These are phyloP conservation scores for Leptosomus discolor DNA, from an alignment of 2,113 vertebrate species.

Conservation along the genomic window DNA sequence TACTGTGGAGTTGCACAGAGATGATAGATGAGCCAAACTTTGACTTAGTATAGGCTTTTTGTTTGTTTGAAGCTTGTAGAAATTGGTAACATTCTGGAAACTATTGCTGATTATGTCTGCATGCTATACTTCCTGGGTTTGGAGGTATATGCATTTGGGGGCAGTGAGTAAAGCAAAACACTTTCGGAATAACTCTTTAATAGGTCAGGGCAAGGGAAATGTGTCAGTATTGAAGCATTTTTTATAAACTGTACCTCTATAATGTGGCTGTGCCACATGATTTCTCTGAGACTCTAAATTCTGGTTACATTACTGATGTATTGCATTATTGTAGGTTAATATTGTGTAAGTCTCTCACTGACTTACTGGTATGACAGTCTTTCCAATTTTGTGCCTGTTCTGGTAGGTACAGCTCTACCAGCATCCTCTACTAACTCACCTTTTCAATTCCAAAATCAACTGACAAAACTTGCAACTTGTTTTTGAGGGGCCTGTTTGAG, in stretches of 20 bases:
- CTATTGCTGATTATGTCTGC: neutral
- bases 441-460: neutral
- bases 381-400: neutral
- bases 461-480: neutral
- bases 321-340: neutral
- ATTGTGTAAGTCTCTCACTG: neutral
- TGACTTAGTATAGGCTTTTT: neutral
- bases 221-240: neutral
- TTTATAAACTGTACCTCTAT: neutral
- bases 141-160: neutral
- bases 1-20: neutral
- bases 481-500: neutral
- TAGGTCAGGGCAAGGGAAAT: accelerated
- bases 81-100: neutral
- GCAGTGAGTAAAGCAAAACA: neutral
- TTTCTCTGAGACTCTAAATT: neutral
- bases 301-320: neutral
- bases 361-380: neutral
- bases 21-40: neutral
- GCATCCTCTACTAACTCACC: accelerated
- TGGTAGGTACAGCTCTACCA: neutral
- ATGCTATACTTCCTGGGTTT: neutral
- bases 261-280: neutral
- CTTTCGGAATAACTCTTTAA: neutral
- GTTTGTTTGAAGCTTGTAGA: neutral